Percentiles rank a stretch among this genome's conserved stretches.
These are phyloP conservation scores for Hemicentrotus pulcherrimus DNA, from an alignment of 35 echinoderm and acorn worm species.

Conservation along the genomic window DNA sequence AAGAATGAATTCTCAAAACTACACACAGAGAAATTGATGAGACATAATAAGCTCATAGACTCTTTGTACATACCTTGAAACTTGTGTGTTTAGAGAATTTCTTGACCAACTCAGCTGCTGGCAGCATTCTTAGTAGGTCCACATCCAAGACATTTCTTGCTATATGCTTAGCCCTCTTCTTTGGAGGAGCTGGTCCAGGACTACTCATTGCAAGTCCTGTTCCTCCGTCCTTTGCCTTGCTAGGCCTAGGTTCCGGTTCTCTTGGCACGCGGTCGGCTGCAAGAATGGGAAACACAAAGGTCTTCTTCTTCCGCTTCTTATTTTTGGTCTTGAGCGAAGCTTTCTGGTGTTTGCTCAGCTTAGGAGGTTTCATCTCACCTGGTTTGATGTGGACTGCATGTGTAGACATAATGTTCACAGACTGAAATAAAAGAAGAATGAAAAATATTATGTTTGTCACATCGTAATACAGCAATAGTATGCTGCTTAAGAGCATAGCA, in stretches of 20 bases:
- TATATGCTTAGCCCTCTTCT: slow-evolving; percentile 19
- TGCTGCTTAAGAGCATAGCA: background rate
- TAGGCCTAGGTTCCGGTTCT: background rate
- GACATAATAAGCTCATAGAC: no score
- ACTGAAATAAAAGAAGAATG: background rate
- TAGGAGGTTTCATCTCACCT: background rate
- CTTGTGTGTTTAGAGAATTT: slow-evolving; percentile 79
- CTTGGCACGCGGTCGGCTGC: background rate
- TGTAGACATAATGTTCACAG: background rate
- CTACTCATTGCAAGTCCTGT: background rate
- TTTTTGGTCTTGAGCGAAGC: background rate
- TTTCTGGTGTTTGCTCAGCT: slow-evolving; percentile 3
- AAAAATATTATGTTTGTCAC: background rate
- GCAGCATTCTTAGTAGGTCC: slow-evolving; percentile 78
- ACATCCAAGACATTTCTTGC: slow-evolving; percentile 70
- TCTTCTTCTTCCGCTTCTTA: slow-evolving; percentile 39
- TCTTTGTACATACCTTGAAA: slow-evolving; percentile 49
- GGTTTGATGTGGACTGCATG: slow-evolving; percentile 14
- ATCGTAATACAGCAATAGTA: background rate
- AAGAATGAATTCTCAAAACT: no score
- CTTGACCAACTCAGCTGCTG: slow-evolving; percentile 71
- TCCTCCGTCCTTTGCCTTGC: background rate
- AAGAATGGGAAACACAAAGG: slow-evolving; percentile 32
- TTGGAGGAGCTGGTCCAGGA: background rate
- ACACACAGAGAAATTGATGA: no score